Evolutionary conservation across 2,888 invertebrate species (phyloP), one percentile per base, ranked within the genome.

Genomic region (Aproaerema taeniolella): DNA sequence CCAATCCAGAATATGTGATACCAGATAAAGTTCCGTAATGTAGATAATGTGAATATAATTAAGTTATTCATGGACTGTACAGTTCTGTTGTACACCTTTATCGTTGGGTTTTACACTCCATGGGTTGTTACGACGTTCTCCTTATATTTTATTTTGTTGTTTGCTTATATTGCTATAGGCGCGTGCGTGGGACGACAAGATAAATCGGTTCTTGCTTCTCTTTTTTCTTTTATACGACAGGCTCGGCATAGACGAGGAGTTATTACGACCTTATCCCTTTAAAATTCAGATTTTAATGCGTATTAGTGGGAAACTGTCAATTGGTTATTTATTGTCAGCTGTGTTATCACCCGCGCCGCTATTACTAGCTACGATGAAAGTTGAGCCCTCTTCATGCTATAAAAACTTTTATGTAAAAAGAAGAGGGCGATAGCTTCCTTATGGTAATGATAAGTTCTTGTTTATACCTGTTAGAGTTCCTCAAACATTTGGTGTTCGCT

Each of bases 1-100:
- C 75, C 77, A 77, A 71, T 37, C 36, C 31, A 63, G 66, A 67
- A 59, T 62, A 65, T 63, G 66, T 67, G 65, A 64, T 64, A 58
- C 79, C 85, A 82, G 85, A 85, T 82, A 74, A 78, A 82, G 86
- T 79, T 82, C 80, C 77, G 68, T 70, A 67, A 68, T 85, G 85
- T 85, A 85, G 83, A 85, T 85, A 85, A 80, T 86, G 85, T 86
- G 83, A 83, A 86, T 85, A 85, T 77, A 69, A 73, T 74, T 81
- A 85, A 82, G 81, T 83, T 82, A 82, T 82, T 79, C 72, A 68
- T 70, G 69, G 72, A 67, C 71, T 69, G 78, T 73, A 69, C 71
- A 61, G 61, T 39, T 39, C 37, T 39, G 39, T 61, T 63, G 75
- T 73, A 67, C 64, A 62, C 68, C 71, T 68, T 67, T 75, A 80